These are phyloP conservation scores for Paraescarpia echinospica DNA, from an alignment of 1,140 invertebrate species.

Conservation along the genomic window DNA sequence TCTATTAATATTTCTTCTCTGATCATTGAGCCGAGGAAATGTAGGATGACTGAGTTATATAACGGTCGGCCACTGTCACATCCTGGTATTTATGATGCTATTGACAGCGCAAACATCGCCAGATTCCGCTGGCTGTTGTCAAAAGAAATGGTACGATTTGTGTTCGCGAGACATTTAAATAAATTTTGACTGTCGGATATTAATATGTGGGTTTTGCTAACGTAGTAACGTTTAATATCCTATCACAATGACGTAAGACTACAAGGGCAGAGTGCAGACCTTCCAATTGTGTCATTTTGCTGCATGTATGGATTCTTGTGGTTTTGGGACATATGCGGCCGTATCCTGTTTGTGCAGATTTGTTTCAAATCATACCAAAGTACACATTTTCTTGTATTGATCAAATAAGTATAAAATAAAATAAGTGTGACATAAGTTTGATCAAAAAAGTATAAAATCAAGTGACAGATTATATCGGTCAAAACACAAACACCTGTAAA, in stretches of 20 bases:
- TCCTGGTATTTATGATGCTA: background rate
- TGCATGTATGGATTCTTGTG: no score
- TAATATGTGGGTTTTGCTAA: background rate
- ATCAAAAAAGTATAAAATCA: no score
- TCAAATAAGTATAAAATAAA: no score
- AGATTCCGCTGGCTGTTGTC: background rate
- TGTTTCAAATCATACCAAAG: no score
- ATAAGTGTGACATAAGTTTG: no score
- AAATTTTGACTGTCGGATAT: background rate
- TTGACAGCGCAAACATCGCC: background rate
- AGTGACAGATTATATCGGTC: no score
- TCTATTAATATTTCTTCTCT: background rate
- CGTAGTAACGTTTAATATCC: background rate
- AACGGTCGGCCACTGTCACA: background rate
- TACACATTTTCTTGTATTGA: no score
- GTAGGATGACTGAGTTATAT: background rate
- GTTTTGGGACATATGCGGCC: no score
- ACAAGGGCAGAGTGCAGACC: no score
- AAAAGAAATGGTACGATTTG: background rate
- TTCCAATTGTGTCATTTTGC: no score
- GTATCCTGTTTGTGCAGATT: no score
- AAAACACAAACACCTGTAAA: no score
- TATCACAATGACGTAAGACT: background rate
- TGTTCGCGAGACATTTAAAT: background rate
- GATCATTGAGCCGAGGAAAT: background rate